A percentile compares a stretch with the other conserved stretches of the same genome.
Conservation (phyloP, 2,888 invertebrate genomes). For the Agrilus biguttatus region DNA sequence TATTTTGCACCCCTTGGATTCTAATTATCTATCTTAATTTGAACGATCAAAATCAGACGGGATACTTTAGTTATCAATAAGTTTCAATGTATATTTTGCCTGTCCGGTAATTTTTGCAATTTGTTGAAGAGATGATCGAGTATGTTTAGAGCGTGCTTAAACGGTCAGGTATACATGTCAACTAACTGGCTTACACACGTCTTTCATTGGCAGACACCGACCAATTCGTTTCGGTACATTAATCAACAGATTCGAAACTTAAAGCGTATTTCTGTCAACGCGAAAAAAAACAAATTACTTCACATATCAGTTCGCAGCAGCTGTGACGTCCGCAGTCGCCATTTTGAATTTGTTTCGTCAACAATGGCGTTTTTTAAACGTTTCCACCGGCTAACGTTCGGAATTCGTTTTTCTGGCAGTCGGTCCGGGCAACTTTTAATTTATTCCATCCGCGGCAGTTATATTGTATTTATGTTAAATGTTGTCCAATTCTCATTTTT, state of each 20-base stretch:
- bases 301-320: conserved; percentile 22
- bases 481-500: conserved; percentile 21
- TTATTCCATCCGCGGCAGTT: conserved; percentile 21
- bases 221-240: conserved; percentile 25
- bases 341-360: conserved; percentile 29
- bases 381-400: conserved; percentile 23
- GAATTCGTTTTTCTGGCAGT: conserved; percentile 25
- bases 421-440: conserved; percentile 20
- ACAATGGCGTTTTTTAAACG: conserved; percentile 26
- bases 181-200: conserved; percentile 16
- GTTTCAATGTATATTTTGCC: too few species aligned
- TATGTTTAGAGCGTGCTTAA: neutral
- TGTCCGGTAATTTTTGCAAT: conserved; percentile 2
- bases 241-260: conserved; percentile 25
- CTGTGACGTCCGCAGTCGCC: conserved; percentile 24
- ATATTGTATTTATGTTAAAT: conserved; percentile 25
- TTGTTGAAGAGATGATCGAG: conserved; percentile 1
- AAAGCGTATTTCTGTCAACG: conserved; percentile 27
- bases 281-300: conserved; percentile 26
- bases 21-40: too few species aligned
- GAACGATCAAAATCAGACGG: too few species aligned
- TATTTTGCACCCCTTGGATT: too few species aligned
- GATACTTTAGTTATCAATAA: too few species aligned
- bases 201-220: conserved; percentile 21
- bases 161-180: too few species aligned